phyloP scores from a whole-genome alignment of 2,888 invertebrate genomes.

The Ectobius pallidus region DNA sequence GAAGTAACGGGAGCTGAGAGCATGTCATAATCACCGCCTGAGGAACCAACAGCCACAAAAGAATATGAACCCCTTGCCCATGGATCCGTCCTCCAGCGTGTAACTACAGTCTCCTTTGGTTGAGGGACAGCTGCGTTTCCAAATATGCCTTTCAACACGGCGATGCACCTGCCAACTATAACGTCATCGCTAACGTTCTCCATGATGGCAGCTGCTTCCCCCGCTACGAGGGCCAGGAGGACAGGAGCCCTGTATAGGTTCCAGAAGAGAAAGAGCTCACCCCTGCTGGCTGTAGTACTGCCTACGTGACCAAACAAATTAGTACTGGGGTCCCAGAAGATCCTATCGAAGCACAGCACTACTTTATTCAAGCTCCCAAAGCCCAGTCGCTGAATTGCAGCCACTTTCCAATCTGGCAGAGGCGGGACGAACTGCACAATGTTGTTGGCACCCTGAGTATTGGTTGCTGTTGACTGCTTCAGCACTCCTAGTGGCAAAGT shows the following conservation, averaged over 20 bases:
- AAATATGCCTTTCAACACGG: conserved; percentile 93
- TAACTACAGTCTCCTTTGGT: conserved; percentile 90
- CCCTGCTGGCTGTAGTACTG: conserved; percentile 91
- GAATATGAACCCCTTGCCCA: conserved; percentile 97
- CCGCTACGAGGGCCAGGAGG: conserved; percentile 91
- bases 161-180: conserved; percentile 93
- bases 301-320: conserved; percentile 98
- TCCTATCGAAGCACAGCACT: conserved; percentile 93
- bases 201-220: conserved; percentile 95
- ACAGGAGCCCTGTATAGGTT: conserved; percentile 94
- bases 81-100: conserved; percentile 96
- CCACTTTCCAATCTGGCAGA: conserved; percentile 94
- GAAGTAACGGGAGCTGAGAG: conserved; percentile 91
- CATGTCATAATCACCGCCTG: conserved; percentile 95
- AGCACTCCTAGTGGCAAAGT: conserved; percentile 97
- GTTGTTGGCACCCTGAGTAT: conserved; percentile 64
- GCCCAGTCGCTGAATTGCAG: conserved; percentile 92
- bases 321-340: conserved; percentile 97
- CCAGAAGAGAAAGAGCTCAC: conserved; percentile 98
- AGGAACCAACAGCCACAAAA: conserved; percentile 94
- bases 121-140: conserved; percentile 87
- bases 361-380: conserved; percentile 96
- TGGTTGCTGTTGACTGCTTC: conserved; percentile 75
- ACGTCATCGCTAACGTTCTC: conserved; percentile 98
- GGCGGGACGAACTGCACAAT: conserved; percentile 91